phyloP scores from a whole-genome alignment of 2,113 vertebrate genomes.

The Xyliphius kryptos region DNA sequence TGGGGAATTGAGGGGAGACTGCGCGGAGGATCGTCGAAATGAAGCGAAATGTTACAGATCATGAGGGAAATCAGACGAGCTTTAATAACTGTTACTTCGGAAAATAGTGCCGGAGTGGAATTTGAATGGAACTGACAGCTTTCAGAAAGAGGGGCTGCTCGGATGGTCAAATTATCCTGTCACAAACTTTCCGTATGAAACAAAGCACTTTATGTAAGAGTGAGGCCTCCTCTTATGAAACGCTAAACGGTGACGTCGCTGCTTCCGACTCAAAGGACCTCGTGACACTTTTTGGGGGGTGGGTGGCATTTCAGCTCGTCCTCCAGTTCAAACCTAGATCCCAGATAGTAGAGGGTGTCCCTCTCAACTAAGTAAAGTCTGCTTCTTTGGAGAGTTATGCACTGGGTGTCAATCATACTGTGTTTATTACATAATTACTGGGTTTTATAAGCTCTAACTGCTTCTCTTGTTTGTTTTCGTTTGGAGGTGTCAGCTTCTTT shows the following conservation, averaged over 20 bases:
- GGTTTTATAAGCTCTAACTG: too few relatives aligned
- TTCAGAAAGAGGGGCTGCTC: conserved; percentile 24
- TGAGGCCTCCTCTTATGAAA: not conserved
- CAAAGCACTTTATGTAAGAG: conserved; percentile 1
- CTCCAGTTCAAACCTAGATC: too few relatives aligned
- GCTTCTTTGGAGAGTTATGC: too few relatives aligned
- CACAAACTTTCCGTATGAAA: not conserved
- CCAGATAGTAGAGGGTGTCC: too few relatives aligned
- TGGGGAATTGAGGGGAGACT: conserved; percentile 35
- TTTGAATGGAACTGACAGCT: conserved; percentile 34
- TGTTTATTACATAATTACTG: too few relatives aligned
- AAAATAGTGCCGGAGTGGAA: conserved; percentile 26
- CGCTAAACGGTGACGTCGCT: not conserved
- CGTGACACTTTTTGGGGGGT: too few relatives aligned
- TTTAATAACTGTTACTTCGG: conserved; percentile 40
- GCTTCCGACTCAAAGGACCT: too few relatives aligned
- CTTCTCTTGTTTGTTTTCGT: too few relatives aligned
- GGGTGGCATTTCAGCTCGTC: too few relatives aligned
- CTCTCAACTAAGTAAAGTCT: too few relatives aligned
- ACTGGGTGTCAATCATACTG: too few relatives aligned
- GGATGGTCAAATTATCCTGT: conserved; percentile 22
- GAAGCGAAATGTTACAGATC: conserved; percentile 45
- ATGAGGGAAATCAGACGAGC: conserved; percentile 43
- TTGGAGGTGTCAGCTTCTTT: too few relatives aligned
- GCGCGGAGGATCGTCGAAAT: conserved; percentile 29